These are phyloP conservation scores for Mobula hypostoma DNA, from an alignment of 2,113 vertebrate species.

Conservation along the genomic window DNA sequence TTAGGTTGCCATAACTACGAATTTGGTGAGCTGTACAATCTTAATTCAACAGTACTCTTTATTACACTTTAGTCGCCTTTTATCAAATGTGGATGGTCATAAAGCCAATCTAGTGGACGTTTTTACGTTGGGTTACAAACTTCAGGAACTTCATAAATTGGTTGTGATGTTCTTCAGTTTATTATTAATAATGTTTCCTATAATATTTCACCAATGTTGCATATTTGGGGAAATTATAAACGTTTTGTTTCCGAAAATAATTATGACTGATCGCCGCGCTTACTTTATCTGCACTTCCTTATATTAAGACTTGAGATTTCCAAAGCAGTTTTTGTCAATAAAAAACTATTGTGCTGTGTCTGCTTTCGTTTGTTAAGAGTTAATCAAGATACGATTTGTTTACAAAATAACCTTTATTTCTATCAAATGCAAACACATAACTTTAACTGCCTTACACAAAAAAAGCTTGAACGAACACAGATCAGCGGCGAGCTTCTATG, in stretches of 20 bases:
- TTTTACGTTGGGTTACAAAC: neutral
- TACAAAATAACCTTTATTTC: slow-evolving; percentile 99
- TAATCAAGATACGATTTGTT: slow-evolving; percentile 39
- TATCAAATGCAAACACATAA: slow-evolving; percentile 79
- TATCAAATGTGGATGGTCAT: neutral
- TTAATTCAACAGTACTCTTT: slow-evolving; percentile 54
- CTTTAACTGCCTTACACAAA: slow-evolving; percentile 60
- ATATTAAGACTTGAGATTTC: neutral
- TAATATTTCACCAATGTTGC: neutral
- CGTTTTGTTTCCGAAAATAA: neutral
- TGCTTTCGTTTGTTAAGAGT: neutral
- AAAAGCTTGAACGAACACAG: slow-evolving; percentile 62
- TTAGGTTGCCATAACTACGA: slow-evolving; percentile 65
- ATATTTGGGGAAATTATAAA: neutral
- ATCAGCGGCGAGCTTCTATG: slow-evolving; percentile 60
- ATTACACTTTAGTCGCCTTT: slow-evolving; percentile 42
- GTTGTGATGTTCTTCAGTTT: neutral
- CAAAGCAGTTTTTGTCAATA: neutral
- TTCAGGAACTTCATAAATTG: neutral
- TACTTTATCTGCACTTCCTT: neutral
- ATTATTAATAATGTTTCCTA: neutral
- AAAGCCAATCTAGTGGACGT: neutral
- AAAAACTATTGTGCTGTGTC: neutral
- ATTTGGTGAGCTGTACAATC: slow-evolving; percentile 56
- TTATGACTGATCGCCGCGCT: neutral